Base-by-base conservation (phyloP, 1,140 invertebrate genomes). In the Pseudomyrmex concolor region DNA sequence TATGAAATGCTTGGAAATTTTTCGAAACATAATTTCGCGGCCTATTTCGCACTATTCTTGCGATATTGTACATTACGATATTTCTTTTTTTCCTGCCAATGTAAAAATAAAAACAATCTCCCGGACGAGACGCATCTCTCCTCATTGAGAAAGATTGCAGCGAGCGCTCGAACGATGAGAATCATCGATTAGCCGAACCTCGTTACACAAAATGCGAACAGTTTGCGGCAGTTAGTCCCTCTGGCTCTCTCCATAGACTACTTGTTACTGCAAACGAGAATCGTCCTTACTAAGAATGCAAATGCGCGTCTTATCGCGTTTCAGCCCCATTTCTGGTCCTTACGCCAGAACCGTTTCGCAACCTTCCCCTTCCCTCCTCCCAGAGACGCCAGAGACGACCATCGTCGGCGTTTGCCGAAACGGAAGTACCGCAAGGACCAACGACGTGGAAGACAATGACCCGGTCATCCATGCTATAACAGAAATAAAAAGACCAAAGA, bases 181-280 rank as follows among this genome's bases (percentile, higher is more conserved):
- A 50, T 34, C 55, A 71, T 80, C 76, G 64, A 68, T 74, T 74
- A 62, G 17, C 3, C 19, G 57, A 60, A 71, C 2, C 19, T 80
- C 55, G 19, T 71, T 71, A 22, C 9, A 45, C 43, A 59, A 70
- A 70, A 80, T 60, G 43, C 19, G 55, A 71, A 25, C 63, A 48
- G 50, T 57, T 66, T 19, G 63, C 51, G 19, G 34, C 43, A 68
- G 76, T 78, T 54, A 70, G 10, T 70, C 19, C 54, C 4, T 34
- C 0, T 34, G 54, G 8, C 54, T 77, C 12, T 55, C 48, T 25
- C 54, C 43, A 34, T 34, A 80, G 83, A 84, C n/a, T 25, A 87
- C 90, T 92, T 91, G 90, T 93, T 92, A 93, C 86, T 72, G 74
- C 74, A 83, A 90, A 92, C 80, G 89, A 89, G 86, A 91, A 92